Evolutionary conservation across 2,888 invertebrate species (phyloP).

Genomic region (Polylopha cassiicola): DNA sequence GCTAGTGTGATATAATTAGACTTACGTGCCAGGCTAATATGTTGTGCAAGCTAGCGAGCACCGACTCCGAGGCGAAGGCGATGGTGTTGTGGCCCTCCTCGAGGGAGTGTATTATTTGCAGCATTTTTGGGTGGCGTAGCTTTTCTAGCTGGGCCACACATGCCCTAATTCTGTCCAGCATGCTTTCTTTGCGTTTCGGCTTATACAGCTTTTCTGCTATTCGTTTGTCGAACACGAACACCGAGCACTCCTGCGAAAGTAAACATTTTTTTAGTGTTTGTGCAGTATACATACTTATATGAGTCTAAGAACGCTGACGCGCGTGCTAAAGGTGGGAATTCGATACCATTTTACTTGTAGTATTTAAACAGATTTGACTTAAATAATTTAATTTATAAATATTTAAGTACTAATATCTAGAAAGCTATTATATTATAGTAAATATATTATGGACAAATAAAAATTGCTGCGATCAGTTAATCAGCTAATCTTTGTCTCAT

Average conservation of each 20-base stretch:
- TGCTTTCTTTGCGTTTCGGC: constrained; percentile 93
- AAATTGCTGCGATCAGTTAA: too few species aligned
- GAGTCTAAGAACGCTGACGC: too few species aligned
- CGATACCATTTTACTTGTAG: too few species aligned
- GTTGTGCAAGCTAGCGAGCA: constrained; percentile 92
- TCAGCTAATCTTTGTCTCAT: too few species aligned
- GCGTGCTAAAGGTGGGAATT: too few species aligned
- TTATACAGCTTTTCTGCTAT: constrained; percentile 95
- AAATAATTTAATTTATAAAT: too few species aligned
- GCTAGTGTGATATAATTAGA: too few species aligned
- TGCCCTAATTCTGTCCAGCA: constrained; percentile 89
- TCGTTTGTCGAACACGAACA: constrained; percentile 95
- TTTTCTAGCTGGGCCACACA: constrained; percentile 88
- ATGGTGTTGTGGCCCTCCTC: constrained; percentile 92
- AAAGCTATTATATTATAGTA: too few species aligned
- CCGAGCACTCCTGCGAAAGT: constrained; percentile 88
- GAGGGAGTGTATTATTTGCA: constrained; percentile 83
- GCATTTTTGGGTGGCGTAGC: constrained; percentile 90
- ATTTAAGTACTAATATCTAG: too few species aligned
- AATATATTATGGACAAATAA: too few species aligned
- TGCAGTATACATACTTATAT: too few species aligned
- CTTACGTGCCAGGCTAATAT: constrained; percentile 89
- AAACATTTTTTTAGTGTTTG: background rate
- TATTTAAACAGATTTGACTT: too few species aligned
- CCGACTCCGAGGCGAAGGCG: constrained; percentile 96